phyloP scores from a whole-genome alignment of 64 coral and sea anemone species.

The Actinia equina region DNA sequence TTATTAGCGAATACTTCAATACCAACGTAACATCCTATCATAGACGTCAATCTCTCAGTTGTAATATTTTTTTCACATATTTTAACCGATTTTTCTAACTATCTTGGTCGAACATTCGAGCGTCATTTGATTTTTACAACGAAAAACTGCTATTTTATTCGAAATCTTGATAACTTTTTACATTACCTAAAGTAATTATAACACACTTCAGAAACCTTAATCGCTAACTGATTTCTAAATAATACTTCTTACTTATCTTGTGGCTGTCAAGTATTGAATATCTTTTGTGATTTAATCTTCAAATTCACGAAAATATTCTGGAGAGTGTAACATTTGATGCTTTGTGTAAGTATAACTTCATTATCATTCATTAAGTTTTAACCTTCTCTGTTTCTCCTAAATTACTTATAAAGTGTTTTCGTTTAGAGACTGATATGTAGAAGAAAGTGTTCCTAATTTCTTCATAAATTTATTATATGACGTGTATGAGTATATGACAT shows the following conservation, averaged over 20 bases:
- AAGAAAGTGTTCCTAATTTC: not conserved
- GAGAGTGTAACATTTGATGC: not conserved
- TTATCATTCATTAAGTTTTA: not conserved
- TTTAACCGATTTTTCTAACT: not conserved
- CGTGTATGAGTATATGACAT: not conserved
- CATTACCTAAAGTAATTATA: not conserved
- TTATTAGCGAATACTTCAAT: not conserved
- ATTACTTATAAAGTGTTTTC: not conserved
- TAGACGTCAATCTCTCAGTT: not conserved
- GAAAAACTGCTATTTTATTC: not conserved
- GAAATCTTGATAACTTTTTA: not conserved
- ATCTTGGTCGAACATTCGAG: not conserved
- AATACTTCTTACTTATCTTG: slow-evolving; percentile 4
- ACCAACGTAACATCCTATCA: slow-evolving; percentile 6
- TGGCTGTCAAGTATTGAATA: not conserved
- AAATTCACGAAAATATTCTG: not conserved
- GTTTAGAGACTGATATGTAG: not conserved
- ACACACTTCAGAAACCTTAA: slow-evolving; percentile 2
- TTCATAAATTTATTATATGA: not conserved
- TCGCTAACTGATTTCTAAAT: not conserved
- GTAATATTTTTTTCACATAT: not conserved
- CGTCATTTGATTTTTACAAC: not conserved
- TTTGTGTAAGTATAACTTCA: not conserved
- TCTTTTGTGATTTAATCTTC: not conserved
- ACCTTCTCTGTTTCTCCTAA: not conserved